Percentiles rank a stretch among this genome's conserved stretches.
Conservation (phyloP, 2,888 invertebrate genomes). For the Andrena dorsata region DNA sequence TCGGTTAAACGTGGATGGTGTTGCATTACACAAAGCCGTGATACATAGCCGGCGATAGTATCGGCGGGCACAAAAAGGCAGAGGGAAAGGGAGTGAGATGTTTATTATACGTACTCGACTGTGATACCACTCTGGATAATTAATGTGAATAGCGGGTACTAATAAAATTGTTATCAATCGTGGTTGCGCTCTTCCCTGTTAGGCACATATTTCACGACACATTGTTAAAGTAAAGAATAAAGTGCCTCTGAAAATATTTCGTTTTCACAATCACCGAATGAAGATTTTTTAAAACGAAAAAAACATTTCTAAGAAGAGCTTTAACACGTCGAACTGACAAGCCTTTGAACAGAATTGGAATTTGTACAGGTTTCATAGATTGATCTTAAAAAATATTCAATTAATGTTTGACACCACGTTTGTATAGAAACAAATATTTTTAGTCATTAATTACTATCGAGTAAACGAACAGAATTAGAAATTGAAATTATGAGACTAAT, state of each 20-base stretch:
- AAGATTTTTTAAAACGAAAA: no score
- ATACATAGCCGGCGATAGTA: slow-evolving; percentile 67
- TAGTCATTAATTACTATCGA: no score
- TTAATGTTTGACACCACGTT: no score
- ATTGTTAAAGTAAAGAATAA: background rate
- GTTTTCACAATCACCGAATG: no score
- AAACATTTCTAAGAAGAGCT: no score
- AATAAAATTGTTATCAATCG: slow-evolving; percentile 43
- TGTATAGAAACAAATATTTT: no score
- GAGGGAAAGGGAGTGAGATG: slow-evolving; percentile 49
- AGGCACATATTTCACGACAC: background rate
- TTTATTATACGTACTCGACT: slow-evolving; percentile 53
- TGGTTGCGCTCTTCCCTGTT: background rate
- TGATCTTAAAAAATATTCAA: no score
- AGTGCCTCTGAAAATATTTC: background rate
- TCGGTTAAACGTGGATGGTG: slow-evolving; percentile 69
- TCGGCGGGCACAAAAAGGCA: slow-evolving; percentile 37
- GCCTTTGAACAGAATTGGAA: no score
- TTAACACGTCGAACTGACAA: no score
- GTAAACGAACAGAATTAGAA: no score
- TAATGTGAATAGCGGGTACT: slow-evolving; percentile 37
- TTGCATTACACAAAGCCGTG: slow-evolving; percentile 70
- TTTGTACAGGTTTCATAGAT: no score
- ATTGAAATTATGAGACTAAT: no score
- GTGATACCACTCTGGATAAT: slow-evolving; percentile 18